phyloP scores from a whole-genome alignment of 2,797 vertebrate genomes.

The Myripristis murdjan region DNA sequence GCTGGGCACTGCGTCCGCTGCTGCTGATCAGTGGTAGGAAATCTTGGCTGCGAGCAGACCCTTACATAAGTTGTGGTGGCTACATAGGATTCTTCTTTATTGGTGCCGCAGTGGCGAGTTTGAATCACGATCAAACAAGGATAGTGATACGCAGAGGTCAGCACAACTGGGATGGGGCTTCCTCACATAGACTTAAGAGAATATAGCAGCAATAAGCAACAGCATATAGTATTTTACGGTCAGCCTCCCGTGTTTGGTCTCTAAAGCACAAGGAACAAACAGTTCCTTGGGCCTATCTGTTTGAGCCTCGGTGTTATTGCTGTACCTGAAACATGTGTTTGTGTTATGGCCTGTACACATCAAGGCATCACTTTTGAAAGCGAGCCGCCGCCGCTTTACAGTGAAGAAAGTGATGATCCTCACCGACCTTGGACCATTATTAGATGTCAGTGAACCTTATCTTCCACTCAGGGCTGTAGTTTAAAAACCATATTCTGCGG shows the following conservation, averaged over 20 bases:
- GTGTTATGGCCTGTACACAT: conserved; percentile 38
- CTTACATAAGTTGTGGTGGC: no score
- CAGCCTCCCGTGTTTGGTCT: no score
- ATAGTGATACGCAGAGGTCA: no score
- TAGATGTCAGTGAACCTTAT: conserved; percentile 49
- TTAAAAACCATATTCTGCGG: conserved; percentile 58
- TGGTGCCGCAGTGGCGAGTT: no score
- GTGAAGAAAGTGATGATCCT: conserved; percentile 65
- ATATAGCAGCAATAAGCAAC: not conserved
- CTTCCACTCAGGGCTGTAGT: conserved; percentile 30
- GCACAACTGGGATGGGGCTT: no score
- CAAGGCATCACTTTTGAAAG: conserved; percentile 43
- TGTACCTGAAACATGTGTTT: not conserved
- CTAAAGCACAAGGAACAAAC: conserved; percentile 8
- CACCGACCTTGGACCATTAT: conserved; percentile 45
- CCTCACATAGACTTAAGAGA: not conserved
- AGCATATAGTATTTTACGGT: no score
- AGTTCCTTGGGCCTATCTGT: conserved; percentile 5
- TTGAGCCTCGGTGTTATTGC: conserved; percentile 18
- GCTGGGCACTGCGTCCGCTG: no score
- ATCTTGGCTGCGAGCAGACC: no score
- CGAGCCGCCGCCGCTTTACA: conserved; percentile 33
- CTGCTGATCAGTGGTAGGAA: no score
- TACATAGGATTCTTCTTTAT: no score
- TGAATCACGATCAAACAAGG: no score